These are phyloP conservation scores for Ursus arctos DNA, from an alignment of 2,113 vertebrate genomes.

Conservation along the genomic window DNA sequence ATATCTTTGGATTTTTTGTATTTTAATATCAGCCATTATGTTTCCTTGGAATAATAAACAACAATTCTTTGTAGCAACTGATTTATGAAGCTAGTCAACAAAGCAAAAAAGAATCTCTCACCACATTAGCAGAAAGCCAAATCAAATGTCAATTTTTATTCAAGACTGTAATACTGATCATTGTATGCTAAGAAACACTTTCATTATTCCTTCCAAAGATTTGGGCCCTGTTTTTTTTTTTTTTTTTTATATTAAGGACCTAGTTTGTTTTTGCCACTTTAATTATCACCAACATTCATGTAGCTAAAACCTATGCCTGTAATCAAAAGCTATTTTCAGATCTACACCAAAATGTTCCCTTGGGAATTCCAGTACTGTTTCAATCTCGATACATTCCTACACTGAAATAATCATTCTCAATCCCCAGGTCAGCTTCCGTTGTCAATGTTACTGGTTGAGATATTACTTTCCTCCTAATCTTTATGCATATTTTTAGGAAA, in stretches of 20 bases:
- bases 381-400: background rate
- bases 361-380: background rate
- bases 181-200: background rate
- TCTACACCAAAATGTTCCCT: background rate
- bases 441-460: background rate
- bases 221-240: background rate
- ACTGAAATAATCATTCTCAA: background rate
- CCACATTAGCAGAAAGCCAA: conserved; percentile 26
- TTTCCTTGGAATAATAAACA: background rate
- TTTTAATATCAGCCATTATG: background rate
- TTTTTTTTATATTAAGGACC: background rate
- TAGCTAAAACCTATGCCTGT: background rate
- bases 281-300: background rate
- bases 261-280: background rate
- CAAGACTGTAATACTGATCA: background rate
- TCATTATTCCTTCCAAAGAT: background rate
- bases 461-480: background rate
- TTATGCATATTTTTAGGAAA: background rate
- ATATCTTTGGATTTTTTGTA: background rate
- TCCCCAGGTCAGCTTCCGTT: background rate
- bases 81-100: background rate
- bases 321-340: background rate
- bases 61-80: background rate
- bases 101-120: background rate
- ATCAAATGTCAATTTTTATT: background rate